A percentile compares a stretch with the other conserved stretches of the same genome.
phyloP scores from a whole-genome alignment of 2,113 vertebrate species.

The Sula dactylatra region DNA sequence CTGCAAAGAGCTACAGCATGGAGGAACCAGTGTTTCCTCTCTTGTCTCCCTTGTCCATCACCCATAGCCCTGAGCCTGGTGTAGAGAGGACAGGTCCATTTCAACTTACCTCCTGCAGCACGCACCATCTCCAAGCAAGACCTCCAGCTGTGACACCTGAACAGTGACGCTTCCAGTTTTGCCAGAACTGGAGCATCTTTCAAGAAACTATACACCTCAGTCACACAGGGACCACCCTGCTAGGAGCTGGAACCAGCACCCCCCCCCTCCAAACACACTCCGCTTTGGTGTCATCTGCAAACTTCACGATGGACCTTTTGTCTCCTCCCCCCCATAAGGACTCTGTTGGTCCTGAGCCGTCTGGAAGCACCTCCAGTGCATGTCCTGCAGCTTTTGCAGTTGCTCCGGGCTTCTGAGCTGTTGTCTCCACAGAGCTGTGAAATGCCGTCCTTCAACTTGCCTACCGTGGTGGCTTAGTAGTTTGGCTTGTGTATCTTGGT shows the following conservation, averaged over 20 bases:
- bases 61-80: not conserved
- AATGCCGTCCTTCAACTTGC: not conserved
- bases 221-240: not conserved
- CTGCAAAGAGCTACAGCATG: not conserved
- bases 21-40: not conserved
- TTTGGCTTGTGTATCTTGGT: not conserved
- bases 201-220: not conserved
- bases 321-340: not conserved
- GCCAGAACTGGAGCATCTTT: not conserved
- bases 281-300: not conserved
- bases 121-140: not conserved
- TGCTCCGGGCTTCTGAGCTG: not conserved
- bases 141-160: not conserved
- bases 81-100: not conserved
- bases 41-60: not conserved
- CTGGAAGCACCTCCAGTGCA: not conserved
- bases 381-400: not conserved
- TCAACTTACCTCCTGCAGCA: rapidly evolving
- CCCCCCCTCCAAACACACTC: not conserved
- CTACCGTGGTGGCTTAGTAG: not conserved
- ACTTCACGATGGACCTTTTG: not conserved
- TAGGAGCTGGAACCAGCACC: not conserved
- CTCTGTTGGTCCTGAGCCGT: not conserved
- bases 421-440: not conserved
- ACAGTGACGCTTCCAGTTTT: not conserved